These are phyloP conservation scores for Oncorhynchus nerka DNA, from an alignment of 2,113 vertebrate species.

Conservation along the genomic window DNA sequence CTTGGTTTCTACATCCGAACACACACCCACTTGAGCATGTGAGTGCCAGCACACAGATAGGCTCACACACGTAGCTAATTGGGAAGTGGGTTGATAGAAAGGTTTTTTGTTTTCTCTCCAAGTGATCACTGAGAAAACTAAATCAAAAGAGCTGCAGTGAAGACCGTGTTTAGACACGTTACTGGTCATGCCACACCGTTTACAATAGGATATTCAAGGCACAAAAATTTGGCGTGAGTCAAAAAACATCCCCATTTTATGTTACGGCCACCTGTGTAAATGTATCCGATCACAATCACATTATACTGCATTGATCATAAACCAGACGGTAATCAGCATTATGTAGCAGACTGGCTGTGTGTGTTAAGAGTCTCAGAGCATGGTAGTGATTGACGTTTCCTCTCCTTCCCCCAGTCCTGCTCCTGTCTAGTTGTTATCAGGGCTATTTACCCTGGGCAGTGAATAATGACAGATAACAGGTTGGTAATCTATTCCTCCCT, in stretches of 20 bases:
- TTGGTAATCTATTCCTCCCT: constrained; percentile 56
- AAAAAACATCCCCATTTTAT: no score
- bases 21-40: constrained; percentile 58
- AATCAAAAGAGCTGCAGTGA: neutral
- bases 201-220: no score
- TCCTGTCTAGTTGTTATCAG: constrained; percentile 59
- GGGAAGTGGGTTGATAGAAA: constrained; percentile 11
- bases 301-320: no score
- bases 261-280: no score
- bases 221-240: no score
- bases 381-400: constrained; percentile 57
- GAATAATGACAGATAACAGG: constrained; percentile 65
- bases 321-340: no score
- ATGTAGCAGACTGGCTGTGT: no score
- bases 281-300: neutral
- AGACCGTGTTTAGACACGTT: neutral
- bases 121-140: neutral
- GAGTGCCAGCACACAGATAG: constrained; percentile 45
- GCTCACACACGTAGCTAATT: constrained; percentile 57
- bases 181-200: neutral
- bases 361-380: constrained; percentile 47
- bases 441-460: constrained; percentile 67
- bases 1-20: constrained; percentile 42
- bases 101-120: no score
- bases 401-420: constrained; percentile 36